These are phyloP conservation scores for Fukomys damarensis DNA, from an alignment of 2,113 vertebrate species.

Conservation along the genomic window DNA sequence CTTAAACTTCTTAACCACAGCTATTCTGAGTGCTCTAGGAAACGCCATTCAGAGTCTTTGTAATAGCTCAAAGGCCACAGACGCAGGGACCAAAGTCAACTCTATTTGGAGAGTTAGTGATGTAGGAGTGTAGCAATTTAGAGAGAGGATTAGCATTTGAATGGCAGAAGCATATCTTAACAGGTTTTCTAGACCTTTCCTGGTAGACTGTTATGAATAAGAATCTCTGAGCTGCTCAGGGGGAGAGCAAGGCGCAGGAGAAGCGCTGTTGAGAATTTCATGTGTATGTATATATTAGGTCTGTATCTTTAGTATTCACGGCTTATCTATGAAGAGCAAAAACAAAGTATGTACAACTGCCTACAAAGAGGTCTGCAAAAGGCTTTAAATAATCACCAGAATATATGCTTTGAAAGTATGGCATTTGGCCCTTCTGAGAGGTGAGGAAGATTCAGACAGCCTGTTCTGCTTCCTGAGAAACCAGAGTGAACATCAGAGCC, in stretches of 20 bases:
- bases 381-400: background rate
- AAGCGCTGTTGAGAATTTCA: background rate
- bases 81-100: background rate
- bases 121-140: background rate
- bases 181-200: constrained; percentile 10
- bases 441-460: background rate
- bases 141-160: constrained; percentile 34
- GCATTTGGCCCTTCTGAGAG: background rate
- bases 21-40: constrained; percentile 42
- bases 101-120: background rate
- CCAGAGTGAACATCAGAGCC: background rate
- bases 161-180: background rate
- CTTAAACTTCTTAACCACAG: background rate
- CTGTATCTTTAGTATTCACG: background rate
- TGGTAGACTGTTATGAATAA: background rate
- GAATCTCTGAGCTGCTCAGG: background rate
- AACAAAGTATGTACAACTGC: background rate
- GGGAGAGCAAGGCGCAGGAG: too few relatives aligned
- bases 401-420: background rate
- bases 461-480: background rate
- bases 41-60: constrained; percentile 34
- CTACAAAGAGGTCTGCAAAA: background rate
- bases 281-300: background rate
- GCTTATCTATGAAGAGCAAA: background rate
- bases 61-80: background rate